Conservation (phyloP, 2,888 invertebrate genomes). For the Callimorpha dominula region DNA sequence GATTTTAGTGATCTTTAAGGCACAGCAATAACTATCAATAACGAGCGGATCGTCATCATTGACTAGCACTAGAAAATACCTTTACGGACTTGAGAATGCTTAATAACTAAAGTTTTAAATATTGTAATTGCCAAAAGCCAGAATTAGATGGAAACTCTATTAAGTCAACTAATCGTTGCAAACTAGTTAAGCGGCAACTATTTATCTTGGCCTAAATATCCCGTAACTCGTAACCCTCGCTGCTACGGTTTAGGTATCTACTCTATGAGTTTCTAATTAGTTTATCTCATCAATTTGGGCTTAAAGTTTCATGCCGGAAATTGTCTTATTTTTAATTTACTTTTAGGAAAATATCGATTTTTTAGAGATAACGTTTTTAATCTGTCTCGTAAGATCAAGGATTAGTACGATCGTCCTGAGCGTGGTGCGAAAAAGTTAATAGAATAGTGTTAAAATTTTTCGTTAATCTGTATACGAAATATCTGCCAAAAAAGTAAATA, state of each 20-base stretch:
- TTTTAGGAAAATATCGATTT: too few relatives aligned
- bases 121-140: slow-evolving; percentile 6
- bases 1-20: not conserved
- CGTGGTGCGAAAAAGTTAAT: too few relatives aligned
- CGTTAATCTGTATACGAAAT: too few relatives aligned
- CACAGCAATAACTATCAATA: not conserved
- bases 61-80: not conserved
- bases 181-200: slow-evolving; percentile 17
- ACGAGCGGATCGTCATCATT: not conserved
- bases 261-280: slow-evolving; percentile 4
- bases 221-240: slow-evolving; percentile 18
- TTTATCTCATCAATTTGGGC: not conserved
- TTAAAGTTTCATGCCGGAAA: too few relatives aligned
- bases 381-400: too few relatives aligned
- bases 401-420: too few relatives aligned
- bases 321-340: too few relatives aligned
- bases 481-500: too few relatives aligned
- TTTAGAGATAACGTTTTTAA: too few relatives aligned
- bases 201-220: slow-evolving; percentile 33
- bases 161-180: slow-evolving; percentile 25
- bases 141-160: slow-evolving; percentile 13
- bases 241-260: slow-evolving; percentile 21
- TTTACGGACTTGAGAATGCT: not conserved
- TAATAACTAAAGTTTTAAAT: not conserved
- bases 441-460: too few relatives aligned